Conservation (phyloP, 2,888 invertebrate species). For the Drosophila formosana region DNA sequence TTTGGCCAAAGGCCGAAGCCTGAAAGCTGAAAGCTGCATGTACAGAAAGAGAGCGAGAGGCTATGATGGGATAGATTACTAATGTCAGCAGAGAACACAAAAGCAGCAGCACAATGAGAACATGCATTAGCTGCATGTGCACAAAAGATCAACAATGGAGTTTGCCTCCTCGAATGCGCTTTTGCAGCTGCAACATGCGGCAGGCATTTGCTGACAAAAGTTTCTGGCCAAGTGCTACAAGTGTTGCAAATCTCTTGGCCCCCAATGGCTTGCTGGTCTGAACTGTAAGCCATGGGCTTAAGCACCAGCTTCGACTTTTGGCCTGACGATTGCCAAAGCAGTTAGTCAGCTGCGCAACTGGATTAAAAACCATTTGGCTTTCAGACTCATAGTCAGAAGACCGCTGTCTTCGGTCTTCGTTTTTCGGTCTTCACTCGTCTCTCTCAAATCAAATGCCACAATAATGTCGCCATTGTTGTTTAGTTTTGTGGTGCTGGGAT, state of each 20-base stretch:
- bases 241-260: constrained; percentile 62
- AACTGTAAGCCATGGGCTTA: constrained; percentile 72
- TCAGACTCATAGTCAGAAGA: neutral
- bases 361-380: constrained; percentile 59
- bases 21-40: constrained; percentile 11
- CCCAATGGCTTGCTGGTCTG: constrained; percentile 63
- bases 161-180: constrained; percentile 22
- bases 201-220: constrained; percentile 47
- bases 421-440: neutral
- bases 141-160: constrained; percentile 58
- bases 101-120: constrained; percentile 52
- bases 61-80: constrained; percentile 56
- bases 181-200: constrained; percentile 36
- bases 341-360: constrained; percentile 52
- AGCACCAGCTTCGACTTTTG: constrained; percentile 5
- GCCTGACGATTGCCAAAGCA: constrained; percentile 52
- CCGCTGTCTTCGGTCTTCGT: neutral
- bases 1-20: constrained; percentile 35
- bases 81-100: constrained; percentile 70
- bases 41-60: neutral
- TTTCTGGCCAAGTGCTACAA: constrained; percentile 62
- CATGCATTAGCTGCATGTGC: constrained; percentile 62
- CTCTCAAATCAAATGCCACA: constrained; percentile 53
- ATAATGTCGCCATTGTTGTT: constrained; percentile 37
- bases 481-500: constrained; percentile 21